Evolutionary conservation across 1,140 invertebrate species (phyloP), one percentile per base, ranked within the genome.

Genomic region (Ceratina calcarata): DNA sequence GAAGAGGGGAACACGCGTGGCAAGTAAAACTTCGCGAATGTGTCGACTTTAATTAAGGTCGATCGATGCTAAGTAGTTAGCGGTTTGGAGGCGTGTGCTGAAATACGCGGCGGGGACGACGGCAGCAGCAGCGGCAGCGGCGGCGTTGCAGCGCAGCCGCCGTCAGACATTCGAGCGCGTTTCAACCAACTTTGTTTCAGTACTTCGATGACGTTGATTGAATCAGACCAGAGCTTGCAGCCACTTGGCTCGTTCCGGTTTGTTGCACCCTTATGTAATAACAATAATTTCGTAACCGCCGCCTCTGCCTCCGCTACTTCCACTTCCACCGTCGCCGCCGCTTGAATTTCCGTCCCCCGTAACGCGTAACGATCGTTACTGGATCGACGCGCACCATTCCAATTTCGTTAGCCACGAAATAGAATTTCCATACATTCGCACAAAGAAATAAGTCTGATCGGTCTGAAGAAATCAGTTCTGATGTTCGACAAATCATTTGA

Each of bases 11-110:
- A 18, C 22, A 7, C 55, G 57, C 61, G 27, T 10, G 13, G 57
- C 12, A 32, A 37, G 57, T 72, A 78, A 78, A 78, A 78, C 60
- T 78, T 78, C 10, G 76, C 68, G 68, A 78, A 65, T 78, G 69
- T 78, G 76, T 69, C 60, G 76, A 78, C 76, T 72, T 78, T 78
- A 78, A 78, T 78, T 78, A 78, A 78, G 76, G 76, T 78, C 68
- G 76, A 78, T 78, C 76, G 76, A 78, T 78, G 76, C 71, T 60
- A 78, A 78, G 76, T 78, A 78, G 76, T 78, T 72, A 71, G 76
- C 55, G 60, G 76, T 78, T 45, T 78, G 64, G 68, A 71, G 67
- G 58, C 58, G 76, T 71, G 58, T 68, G 22, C 45, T 37, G 58
- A 55, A 69, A 62, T 45, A 67, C 7, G 32, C 16, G 58, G 13